phyloP scores from a whole-genome alignment of 92 coral and sea anemone genomes.

The Pocillopora grandis region DNA sequence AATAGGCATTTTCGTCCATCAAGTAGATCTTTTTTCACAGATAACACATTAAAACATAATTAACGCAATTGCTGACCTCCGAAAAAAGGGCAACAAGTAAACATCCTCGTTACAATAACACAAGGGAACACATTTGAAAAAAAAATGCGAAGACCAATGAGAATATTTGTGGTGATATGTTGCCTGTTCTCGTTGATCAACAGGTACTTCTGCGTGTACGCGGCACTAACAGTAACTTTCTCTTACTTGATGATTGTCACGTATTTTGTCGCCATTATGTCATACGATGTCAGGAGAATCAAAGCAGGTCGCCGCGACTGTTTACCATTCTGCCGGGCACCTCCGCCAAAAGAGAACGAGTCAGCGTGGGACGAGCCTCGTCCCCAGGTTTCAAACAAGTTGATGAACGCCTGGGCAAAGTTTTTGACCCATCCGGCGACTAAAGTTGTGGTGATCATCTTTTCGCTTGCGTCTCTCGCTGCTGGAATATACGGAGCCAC shows the following conservation, averaged over 20 bases:
- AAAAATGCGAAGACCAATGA: neutral
- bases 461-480: constrained; percentile 59
- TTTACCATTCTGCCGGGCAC: constrained; percentile 61
- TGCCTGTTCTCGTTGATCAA: neutral
- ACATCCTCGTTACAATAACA: no score
- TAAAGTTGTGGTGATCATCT: constrained; percentile 47
- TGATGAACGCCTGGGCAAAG: constrained; percentile 59
- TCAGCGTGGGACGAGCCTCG: constrained; percentile 63
- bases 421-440: constrained; percentile 48
- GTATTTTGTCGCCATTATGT: constrained; percentile 71
- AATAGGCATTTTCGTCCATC: no score
- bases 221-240: constrained; percentile 70
- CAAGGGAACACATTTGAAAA: no score
- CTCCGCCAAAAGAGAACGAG: constrained; percentile 31
- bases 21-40: no score
- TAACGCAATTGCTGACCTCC: no score
- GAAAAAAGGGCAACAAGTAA: no score
- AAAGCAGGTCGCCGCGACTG: constrained; percentile 80
- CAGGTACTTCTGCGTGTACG: constrained; percentile 81
- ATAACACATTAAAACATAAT: no score
- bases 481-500: constrained; percentile 77
- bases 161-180: neutral
- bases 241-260: constrained; percentile 75
- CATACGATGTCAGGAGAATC: constrained; percentile 70
- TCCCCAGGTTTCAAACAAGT: constrained; percentile 50